Conservation (phyloP, 2,113 vertebrate species). For the Meles meles region DNA sequence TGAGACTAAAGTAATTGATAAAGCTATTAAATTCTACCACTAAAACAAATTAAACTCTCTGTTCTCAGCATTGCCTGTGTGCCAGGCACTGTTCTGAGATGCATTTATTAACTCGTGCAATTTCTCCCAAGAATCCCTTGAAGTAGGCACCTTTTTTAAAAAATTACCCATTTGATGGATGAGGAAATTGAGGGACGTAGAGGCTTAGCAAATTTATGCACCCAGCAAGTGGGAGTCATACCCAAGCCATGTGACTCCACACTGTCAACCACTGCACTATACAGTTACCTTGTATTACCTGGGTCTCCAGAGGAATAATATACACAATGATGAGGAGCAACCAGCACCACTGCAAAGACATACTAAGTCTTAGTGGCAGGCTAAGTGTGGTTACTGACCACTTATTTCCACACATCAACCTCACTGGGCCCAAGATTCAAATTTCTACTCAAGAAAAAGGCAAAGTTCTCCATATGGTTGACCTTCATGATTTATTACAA, state of each 20-base stretch:
- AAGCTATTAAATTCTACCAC: not conserved
- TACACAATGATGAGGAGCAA: not conserved
- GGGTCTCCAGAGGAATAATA: not conserved
- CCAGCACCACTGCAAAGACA: not conserved
- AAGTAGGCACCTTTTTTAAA: not conserved
- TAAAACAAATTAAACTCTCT: constrained; percentile 1
- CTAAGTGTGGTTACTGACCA: not conserved
- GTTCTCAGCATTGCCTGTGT: not conserved
- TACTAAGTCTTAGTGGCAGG: not conserved
- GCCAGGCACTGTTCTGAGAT: not conserved
- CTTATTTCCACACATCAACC: not conserved
- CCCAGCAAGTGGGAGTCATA: not conserved
- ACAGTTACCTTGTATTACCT: not conserved
- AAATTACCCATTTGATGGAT: constrained; percentile 17
- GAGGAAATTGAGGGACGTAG: not conserved
- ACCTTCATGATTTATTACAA: constrained; percentile 8
- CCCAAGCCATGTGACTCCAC: not conserved
- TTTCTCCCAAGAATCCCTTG: constrained; percentile 28
- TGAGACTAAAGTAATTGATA: not conserved
- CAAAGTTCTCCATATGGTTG: not conserved
- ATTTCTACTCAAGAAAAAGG: not conserved
- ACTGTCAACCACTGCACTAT: not conserved
- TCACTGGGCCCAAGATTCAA: not conserved
- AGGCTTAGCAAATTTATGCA: not conserved
- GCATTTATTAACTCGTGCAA: not conserved